Conservation (phyloP, 35 echinoderm and acorn worm genomes). For the Lytechinus pictus region DNA sequence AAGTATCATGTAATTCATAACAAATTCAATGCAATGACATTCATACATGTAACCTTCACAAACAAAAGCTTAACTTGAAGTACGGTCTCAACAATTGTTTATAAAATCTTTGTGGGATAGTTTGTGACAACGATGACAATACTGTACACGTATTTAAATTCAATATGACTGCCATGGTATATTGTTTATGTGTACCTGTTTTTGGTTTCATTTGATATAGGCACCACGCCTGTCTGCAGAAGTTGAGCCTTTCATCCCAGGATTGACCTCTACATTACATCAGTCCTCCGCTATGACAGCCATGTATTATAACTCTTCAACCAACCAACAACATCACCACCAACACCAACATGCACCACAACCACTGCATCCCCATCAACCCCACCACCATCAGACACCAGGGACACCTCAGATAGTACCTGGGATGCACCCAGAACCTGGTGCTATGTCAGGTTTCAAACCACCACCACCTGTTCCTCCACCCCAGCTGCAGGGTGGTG, state of each 20-base stretch:
- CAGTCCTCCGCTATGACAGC: not conserved
- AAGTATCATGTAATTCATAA: too few relatives aligned
- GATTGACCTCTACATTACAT: not conserved
- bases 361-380: conserved; percentile 16
- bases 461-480: not conserved
- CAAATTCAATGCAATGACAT: too few relatives aligned
- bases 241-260: conserved; percentile 69
- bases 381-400: conserved; percentile 36
- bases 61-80: too few relatives aligned
- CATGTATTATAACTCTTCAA: conserved; percentile 33
- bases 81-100: too few relatives aligned
- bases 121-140: too few relatives aligned
- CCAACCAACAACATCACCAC: conserved; percentile 38
- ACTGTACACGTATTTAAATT: too few relatives aligned
- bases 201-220: conserved; percentile 31
- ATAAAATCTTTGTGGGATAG: too few relatives aligned
- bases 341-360: conserved; percentile 15
- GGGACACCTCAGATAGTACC: not conserved
- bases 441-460: not conserved
- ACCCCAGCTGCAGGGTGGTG: not conserved
- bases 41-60: too few relatives aligned
- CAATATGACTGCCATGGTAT: too few relatives aligned
- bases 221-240: conserved; percentile 66
- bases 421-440: not conserved
- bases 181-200: not conserved